Base-by-base conservation (phyloP, 2,113 vertebrate genomes). In the Eptatretus burgeri region DNA sequence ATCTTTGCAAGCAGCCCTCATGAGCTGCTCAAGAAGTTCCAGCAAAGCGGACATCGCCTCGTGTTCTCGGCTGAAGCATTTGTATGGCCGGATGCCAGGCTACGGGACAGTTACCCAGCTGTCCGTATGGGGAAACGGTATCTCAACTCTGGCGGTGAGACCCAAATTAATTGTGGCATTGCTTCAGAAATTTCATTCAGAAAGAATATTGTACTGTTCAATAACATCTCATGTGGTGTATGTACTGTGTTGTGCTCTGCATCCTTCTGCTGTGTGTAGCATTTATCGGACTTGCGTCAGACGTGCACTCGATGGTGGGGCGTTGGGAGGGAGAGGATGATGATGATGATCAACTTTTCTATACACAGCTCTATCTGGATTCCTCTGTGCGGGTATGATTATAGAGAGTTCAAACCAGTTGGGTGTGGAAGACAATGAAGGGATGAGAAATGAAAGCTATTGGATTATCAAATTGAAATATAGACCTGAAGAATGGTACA, bases 281-380 rank as follows among this genome's bases (percentile, higher is more conserved):
- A 70, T 81, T 95, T 71, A 85, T 98, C 65, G 89, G 91, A 66
- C 93, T 86, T 63, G 81, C 80, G 51, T 75, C 85, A 0, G 75
- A 76, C 68, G 65, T 98, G 69, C 77, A 79, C 69, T 76, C 68
- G 64, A 74, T 98, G 18, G 80, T 89, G 65, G 78, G 83, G 13
- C 78, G 85, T 50, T 98, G 89, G 89, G 73, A 80, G 69, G 80
- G 95, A 62, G 84, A 94, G 20, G 91, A 98, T 72, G 94, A 85
- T 64, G 91, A 98, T 53, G 91, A 98, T 18, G 89, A 98, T 72
- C 91, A 94, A 71, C 83, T 95, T 41, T 98, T 95, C 72, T 98
- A 98, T 71, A 91, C 89, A 13, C 95, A 95, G 75, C 68, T 82
- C 69, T 98, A 84, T 71, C 73, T 85, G 65, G 77, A 93, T 69